Evolutionary conservation across 2,113 vertebrate species (phyloP), one percentile per base, ranked within the genome.

Genomic region (Caranx melampygus): DNA sequence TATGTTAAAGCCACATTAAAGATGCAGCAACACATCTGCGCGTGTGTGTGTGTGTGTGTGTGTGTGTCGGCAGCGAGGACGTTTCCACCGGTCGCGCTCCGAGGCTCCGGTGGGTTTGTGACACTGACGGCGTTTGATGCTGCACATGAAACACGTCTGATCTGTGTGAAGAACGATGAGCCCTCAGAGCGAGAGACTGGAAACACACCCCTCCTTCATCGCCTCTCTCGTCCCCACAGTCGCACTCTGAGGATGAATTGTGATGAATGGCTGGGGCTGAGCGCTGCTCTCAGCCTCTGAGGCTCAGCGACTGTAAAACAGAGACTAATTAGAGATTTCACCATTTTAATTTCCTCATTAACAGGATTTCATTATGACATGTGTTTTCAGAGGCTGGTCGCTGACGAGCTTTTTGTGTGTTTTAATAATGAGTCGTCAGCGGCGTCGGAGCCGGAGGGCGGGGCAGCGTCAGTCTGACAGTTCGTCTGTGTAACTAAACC

Each of bases 261-360:
- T 59, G 64, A 70, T 65, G 8, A 70, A 64, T 75, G 75, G 52
- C 58, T 64, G 8, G 0, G 71, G 18, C 62, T 51, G 60, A 49
- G 16, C 1, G 33, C 14, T 2, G 42, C 9, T 79, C 34, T 59
- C 59, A 1, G 42, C n/a, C 2, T 49, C 66, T 33, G 33, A 66
- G 65, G 57, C n/a, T 68, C 72, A 75, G n/a, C 49, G 21, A 0
- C 47, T 44, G 16, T 16, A 35, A 57, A 81, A 42, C 5, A 55
- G 61, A 65, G 45, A 34, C 65, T 79, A 73, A 83, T 73, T 68
- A 42, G 42, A 3, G 7, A 45, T 79, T 62, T 20, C 26, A 66
- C 55, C 34, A 1, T 52, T 60, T 71, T 74, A 47, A 57, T 63
- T 55, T 35, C 37, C 9, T 37, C 9, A 33, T 58, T n/a, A 54